Conservation (phyloP, 2,888 invertebrate species). For the Tyria jacobaeae region DNA sequence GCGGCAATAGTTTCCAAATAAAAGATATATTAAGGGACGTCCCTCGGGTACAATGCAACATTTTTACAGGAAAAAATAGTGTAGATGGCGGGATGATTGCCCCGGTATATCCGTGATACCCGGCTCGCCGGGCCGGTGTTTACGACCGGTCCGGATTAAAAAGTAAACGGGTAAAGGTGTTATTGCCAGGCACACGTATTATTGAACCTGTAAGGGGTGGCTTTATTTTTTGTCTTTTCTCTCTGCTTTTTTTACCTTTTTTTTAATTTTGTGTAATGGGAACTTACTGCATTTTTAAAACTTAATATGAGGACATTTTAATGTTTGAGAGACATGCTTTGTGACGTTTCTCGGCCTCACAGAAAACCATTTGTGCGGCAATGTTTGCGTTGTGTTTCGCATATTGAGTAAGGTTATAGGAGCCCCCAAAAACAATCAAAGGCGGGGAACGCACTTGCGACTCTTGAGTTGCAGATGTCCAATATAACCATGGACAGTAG, state of each 20-base stretch:
- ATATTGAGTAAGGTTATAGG: too few relatives aligned
- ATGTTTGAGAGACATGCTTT: too few relatives aligned
- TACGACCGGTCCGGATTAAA: constrained; percentile 79
- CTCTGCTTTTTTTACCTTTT: constrained; percentile 20
- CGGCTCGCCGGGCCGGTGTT: constrained; percentile 62
- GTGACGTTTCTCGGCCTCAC: too few relatives aligned
- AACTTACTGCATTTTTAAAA: neutral
- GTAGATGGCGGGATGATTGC: constrained; percentile 81
- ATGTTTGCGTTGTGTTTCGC: too few relatives aligned
- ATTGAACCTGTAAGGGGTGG: constrained; percentile 49
- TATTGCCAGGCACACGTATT: constrained; percentile 48
- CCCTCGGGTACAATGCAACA: constrained; percentile 66
- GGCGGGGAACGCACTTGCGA: too few relatives aligned
- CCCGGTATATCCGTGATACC: constrained; percentile 78
- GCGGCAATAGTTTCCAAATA: constrained; percentile 61
- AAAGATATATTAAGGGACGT: constrained; percentile 71
- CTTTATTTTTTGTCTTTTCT: constrained; percentile 24
- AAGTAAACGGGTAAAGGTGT: constrained; percentile 66
- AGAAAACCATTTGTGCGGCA: too few relatives aligned
- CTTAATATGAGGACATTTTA: neutral
- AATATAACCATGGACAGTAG: too few relatives aligned
- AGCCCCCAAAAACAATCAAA: too few relatives aligned
- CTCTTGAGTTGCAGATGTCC: too few relatives aligned
- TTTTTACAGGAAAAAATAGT: constrained; percentile 80
- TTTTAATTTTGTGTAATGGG: constrained; percentile 28